Evolutionary conservation across 2,113 vertebrate species (phyloP).

Genomic region (Cebidichthys violaceus): DNA sequence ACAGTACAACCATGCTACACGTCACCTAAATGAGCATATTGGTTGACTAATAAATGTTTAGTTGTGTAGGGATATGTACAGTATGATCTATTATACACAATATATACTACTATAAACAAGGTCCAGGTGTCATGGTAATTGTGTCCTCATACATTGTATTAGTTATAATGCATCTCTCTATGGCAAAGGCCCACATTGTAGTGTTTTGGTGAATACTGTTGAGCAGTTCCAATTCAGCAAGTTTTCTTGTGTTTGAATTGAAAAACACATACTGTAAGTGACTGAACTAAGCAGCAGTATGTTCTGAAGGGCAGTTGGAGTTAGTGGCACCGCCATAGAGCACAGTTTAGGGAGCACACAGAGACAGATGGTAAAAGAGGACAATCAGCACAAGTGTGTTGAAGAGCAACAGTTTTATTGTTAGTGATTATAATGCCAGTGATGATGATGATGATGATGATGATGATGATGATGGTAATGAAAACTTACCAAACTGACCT

Average conservation of each 20-base stretch:
- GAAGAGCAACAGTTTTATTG: conserved; percentile 56
- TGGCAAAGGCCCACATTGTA: conserved; percentile 1
- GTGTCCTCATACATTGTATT: background rate
- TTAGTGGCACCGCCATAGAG: conserved; percentile 27
- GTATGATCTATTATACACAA: conserved; percentile 7
- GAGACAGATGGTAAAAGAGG: conserved; percentile 48
- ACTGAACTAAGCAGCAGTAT: conserved; percentile 15
- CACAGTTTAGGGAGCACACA: conserved; percentile 25
- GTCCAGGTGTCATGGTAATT: conserved; percentile 1
- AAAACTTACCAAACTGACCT: conserved; percentile 60
- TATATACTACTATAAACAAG: background rate
- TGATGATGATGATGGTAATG: conserved; percentile 32
- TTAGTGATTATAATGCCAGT: conserved; percentile 41
- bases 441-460: conserved; percentile 27
- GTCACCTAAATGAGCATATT: conserved; percentile 1
- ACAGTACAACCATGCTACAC: background rate
- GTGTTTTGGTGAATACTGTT: background rate
- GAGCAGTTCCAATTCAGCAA: background rate
- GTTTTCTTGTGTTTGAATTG: conserved; percentile 1
- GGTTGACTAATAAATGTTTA: conserved; percentile 17
- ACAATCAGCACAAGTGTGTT: conserved; percentile 41
- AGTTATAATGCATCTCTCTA: background rate
- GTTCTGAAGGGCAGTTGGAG: conserved; percentile 14
- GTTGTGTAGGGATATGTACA: conserved; percentile 1
- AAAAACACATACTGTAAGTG: conserved; percentile 26